phyloP scores from a whole-genome alignment of 1,140 invertebrate species.

The Eulimnadia texana region DNA sequence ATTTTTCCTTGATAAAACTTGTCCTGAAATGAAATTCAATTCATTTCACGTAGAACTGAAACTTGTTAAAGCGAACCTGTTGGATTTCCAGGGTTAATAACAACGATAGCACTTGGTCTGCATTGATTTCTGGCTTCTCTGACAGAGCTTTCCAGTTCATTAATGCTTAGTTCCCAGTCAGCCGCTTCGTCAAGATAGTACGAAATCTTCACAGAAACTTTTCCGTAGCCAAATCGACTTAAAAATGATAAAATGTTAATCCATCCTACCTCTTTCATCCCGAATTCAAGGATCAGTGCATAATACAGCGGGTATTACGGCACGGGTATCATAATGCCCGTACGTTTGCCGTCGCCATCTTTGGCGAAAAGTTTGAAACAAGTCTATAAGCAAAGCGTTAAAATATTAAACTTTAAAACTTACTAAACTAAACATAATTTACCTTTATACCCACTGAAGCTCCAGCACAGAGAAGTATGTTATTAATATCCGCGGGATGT shows the following conservation, averaged over 20 bases:
- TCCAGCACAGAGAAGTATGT: constrained; percentile 77
- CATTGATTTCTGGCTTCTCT: constrained; percentile 47
- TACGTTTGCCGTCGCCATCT: constrained; percentile 38
- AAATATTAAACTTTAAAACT: background rate
- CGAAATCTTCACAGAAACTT: constrained; percentile 46
- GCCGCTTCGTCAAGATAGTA: constrained; percentile 86
- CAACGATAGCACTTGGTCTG: constrained; percentile 70
- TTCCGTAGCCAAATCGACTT: too few relatives aligned
- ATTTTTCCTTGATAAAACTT: constrained; percentile 74
- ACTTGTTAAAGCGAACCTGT: constrained; percentile 35
- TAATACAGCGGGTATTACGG: constrained; percentile 97
- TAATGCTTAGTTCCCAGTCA: constrained; percentile 66
- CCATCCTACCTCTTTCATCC: constrained; percentile 53
- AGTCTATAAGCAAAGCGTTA: constrained; percentile 38
- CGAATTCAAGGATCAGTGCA: constrained; percentile 79
- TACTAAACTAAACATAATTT: background rate
- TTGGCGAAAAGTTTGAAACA: constrained; percentile 35
- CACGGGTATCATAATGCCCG: constrained; percentile 89
- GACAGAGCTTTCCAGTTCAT: constrained; percentile 65
- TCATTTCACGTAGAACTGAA: background rate
- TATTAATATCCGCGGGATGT: constrained; percentile 50
- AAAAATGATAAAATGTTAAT: too few relatives aligned
- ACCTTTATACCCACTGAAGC: constrained; percentile 66
- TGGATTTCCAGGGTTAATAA: constrained; percentile 98
- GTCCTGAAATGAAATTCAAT: constrained; percentile 26